These are phyloP conservation scores for Myripristis jacobus DNA, from an alignment of 2,797 vertebrate species.

Conservation along the genomic window DNA sequence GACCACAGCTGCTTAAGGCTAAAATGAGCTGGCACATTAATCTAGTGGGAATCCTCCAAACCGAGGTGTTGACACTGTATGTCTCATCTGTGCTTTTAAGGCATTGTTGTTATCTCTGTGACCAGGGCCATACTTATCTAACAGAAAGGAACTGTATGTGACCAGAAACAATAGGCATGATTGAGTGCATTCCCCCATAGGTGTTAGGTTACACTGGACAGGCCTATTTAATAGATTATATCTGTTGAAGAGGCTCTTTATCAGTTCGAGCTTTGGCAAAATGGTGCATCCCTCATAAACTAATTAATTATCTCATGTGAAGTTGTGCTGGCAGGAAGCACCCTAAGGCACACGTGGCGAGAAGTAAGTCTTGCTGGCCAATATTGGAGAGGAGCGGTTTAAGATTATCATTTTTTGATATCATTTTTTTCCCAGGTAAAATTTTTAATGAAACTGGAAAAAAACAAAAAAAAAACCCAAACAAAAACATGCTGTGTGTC, in stretches of 20 bases:
- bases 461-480: neutral
- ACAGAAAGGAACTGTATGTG: constrained; percentile 85
- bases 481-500: neutral
- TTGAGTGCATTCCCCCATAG: constrained; percentile 85
- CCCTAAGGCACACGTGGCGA: neutral
- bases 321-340: constrained; percentile 61
- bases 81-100: constrained; percentile 82
- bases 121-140: constrained; percentile 83
- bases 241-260: constrained; percentile 75
- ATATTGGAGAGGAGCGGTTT: neutral
- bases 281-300: constrained; percentile 69
- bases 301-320: constrained; percentile 62
- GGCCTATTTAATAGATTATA: constrained; percentile 82
- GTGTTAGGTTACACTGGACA: constrained; percentile 81
- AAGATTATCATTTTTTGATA: neutral
- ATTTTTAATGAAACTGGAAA: no score
- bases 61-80: constrained; percentile 76
- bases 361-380: neutral
- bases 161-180: constrained; percentile 86
- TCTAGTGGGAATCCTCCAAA: constrained; percentile 64
- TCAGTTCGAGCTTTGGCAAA: constrained; percentile 61
- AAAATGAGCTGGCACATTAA: constrained; percentile 44
- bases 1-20: neutral
- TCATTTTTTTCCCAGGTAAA: no score
- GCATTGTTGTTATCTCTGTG: constrained; percentile 81